Base-by-base conservation (phyloP, 2,113 vertebrate species). In the Sitta europaea region DNA sequence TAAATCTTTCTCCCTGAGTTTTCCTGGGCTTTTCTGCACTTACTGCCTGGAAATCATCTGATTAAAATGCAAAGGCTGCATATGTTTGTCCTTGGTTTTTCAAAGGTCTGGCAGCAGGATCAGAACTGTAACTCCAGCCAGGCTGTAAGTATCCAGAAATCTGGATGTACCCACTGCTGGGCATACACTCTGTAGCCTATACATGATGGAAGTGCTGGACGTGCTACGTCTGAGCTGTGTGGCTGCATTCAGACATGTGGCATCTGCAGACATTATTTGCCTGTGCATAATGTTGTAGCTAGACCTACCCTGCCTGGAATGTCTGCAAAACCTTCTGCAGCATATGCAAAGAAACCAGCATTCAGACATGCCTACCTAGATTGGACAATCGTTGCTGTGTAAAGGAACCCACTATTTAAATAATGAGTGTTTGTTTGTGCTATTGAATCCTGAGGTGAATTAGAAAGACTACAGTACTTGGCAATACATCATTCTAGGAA, bases 391-490 rank as follows among this genome's bases (percentile, higher is more conserved):
- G n/a, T 70, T 88, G 71, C 55, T 90, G 59, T 70, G 55, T 53
- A 84, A 84, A 71, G 65, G 57, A 92, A 28, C 83, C 72, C 1
- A 33, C 83, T 74, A 42, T 74, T 95, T 77, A 83, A 92, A 63
- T 92, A 73, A 82, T 93, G 63, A 62, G 14, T 80, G 31, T 85
- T 36, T 95, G 87, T 88, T 95, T 94, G 77, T 62, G 82, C 86
- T 75, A 11, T 72, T 94, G 86, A 92, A 90, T 81, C 82, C 75
- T 93, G 88, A 90, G 85, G 92, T 92, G 90, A 90, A 91, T 93
- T 88, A 92, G 63, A 67, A 95, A 75, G 74, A 88, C 40, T 45
- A 48, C 67, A 75, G 67, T 84, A 45, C 80, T 86, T 74, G 90
- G 74, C 62, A 88, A 65, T 90, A 62, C 42, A 76, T 88, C 62